Evolutionary conservation across 1,140 invertebrate species (phyloP).

Genomic region (Aphidius ervi): DNA sequence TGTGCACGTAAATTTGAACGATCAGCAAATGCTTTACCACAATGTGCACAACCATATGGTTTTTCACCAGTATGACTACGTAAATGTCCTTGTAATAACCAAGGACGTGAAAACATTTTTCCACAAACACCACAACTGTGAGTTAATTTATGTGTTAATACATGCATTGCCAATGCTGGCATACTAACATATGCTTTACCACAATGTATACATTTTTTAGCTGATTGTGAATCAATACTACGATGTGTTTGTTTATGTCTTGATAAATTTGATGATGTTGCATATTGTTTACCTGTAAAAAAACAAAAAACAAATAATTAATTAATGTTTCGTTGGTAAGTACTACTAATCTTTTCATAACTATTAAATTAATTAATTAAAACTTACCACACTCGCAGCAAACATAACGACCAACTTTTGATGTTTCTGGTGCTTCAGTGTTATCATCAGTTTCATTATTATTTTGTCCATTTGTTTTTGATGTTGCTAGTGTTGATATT

Average conservation of each 20-base stretch:
- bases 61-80: constrained; percentile 98
- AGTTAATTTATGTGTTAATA: constrained; percentile 89
- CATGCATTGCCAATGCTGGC: constrained; percentile 97
- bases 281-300: constrained; percentile 80
- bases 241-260: constrained; percentile 96
- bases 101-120: constrained; percentile 96
- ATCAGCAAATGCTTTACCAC: constrained; percentile 98
- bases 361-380: background rate
- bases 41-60: constrained; percentile 97
- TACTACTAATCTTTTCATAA: no score
- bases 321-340: background rate
- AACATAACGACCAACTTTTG: constrained; percentile 65
- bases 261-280: constrained; percentile 93
- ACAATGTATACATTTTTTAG: constrained; percentile 92
- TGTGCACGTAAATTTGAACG: constrained; percentile 96
- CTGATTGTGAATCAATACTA: constrained; percentile 85
- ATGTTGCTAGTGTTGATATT: background rate
- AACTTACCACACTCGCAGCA: constrained; percentile 84
- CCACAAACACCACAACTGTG: constrained; percentile 95
- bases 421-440: constrained; percentile 37
- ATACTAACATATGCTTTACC: constrained; percentile 97
- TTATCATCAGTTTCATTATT: constrained; percentile 31
- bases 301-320: background rate
- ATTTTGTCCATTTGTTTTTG: constrained; percentile 3
- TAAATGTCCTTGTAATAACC: constrained; percentile 95